A percentile compares a stretch with the other conserved stretches of the same genome.
phyloP scores from a whole-genome alignment of 1,140 invertebrate genomes.

The Chrysomallon squamiferum region DNA sequence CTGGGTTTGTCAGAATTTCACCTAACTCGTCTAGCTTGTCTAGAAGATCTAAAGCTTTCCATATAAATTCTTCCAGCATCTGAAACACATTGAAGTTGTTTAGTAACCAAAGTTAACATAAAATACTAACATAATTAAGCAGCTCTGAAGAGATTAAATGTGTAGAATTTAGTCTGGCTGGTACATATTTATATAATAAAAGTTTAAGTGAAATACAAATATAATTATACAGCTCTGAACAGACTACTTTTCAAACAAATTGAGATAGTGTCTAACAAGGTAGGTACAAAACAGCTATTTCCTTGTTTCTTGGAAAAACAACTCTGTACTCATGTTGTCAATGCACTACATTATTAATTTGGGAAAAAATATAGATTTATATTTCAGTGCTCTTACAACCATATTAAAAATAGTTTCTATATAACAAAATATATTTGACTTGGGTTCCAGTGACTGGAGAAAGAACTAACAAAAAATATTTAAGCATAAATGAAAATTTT shows the following conservation, averaged over 20 bases:
- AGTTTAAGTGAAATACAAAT: too few species aligned
- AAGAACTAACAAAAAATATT: too few species aligned
- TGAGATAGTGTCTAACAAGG: too few species aligned
- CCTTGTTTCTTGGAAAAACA: too few species aligned
- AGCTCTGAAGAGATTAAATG: not conserved
- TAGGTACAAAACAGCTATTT: too few species aligned
- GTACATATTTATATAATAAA: too few species aligned
- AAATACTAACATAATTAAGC: not conserved
- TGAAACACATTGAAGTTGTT: slow-evolving; percentile 32
- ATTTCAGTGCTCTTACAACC: not conserved
- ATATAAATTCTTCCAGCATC: slow-evolving; percentile 93
- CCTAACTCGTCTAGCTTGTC: slow-evolving; percentile 82
- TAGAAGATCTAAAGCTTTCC: slow-evolving; percentile 90
- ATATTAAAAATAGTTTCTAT: not conserved
- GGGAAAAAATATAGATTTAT: not conserved
- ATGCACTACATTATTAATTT: too few species aligned
- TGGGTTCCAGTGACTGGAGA: not conserved
- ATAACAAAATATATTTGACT: not conserved
- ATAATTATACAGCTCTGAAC: too few species aligned
- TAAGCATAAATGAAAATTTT: too few species aligned
- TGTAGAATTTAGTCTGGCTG: too few species aligned
- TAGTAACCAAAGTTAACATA: not conserved
- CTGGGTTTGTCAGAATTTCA: slow-evolving; percentile 83
- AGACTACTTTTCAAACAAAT: too few species aligned
- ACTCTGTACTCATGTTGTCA: too few species aligned